These are phyloP conservation scores for Phylloscopus trochilus DNA, from an alignment of 2,113 vertebrate species.

Conservation along the genomic window DNA sequence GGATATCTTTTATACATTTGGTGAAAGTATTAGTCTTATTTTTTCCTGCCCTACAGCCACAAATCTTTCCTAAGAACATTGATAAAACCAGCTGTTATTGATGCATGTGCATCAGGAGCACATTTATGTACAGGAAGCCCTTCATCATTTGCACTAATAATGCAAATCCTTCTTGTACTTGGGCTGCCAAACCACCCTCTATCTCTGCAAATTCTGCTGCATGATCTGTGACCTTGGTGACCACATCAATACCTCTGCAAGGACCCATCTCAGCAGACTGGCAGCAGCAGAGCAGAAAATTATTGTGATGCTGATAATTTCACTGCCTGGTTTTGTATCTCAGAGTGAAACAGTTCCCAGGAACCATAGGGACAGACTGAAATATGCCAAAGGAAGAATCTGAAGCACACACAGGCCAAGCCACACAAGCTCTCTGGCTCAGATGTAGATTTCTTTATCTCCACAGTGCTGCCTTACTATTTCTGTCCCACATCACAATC, in stretches of 20 bases:
- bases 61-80: neutral
- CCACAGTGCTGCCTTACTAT: neutral
- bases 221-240: neutral
- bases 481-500: neutral
- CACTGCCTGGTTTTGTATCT: neutral
- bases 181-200: neutral
- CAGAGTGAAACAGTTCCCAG: neutral
- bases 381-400: neutral
- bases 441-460: neutral
- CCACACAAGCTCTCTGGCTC: neutral
- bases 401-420: neutral
- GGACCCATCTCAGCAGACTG: neutral
- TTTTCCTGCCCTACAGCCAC: neutral
- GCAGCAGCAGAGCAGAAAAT: neutral
- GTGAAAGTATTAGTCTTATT: neutral
- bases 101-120: neutral
- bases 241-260: neutral
- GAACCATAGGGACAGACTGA: neutral
- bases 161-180: neutral
- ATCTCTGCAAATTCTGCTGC: neutral
- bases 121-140: neutral
- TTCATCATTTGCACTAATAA: neutral
- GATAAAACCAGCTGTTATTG: neutral
- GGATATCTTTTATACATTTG: neutral
- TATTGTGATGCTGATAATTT: neutral